Base-by-base conservation (phyloP, 2,888 invertebrate species). In the Drosophila bunnanda region DNA sequence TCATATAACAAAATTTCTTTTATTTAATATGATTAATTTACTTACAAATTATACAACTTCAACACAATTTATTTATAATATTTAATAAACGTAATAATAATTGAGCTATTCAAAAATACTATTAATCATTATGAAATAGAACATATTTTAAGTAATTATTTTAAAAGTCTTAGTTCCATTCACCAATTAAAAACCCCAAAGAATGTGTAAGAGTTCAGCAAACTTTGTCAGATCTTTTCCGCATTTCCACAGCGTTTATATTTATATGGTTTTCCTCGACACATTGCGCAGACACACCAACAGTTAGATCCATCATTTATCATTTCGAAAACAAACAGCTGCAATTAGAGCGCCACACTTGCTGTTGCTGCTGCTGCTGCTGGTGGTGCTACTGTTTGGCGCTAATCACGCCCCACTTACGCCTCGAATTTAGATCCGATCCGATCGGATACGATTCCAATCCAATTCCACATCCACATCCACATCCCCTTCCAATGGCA, bases 321-420 rank as follows among this genome's bases (percentile, higher is more conserved):
- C 55, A 70, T 70, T 69, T 72, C 64, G 57, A 70, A 72, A 70
- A 71, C 56, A 55, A 17, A 53, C 53, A 48, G 70, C 38, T 57
- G 70, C 57, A 72, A 72, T 72, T 72, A 72, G 41, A 41, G 46
- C 56, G 53, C 32, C 64, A 53, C 64, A 52, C 15, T 34, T 34
- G 50, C 56, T 64, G 56, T 34, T 25, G n/a, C n/a, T 41, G 39
- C 38, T 43, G 15, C 25, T 28, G 25, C 44, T 15, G 25, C 28
- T 44, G 44, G 9, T 28, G 28, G 28, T 64, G 71, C 71, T 72
- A 64, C 71, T 25, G 71, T 72, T 72, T 70, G 64, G 34, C 46
- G 70, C 61, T 64, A 64, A 70, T 65, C 44, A 72, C 64, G 64
- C 71, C 53, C 70, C 70, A 72, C 71, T 64, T 72, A 38, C 36